A percentile compares a stretch with the other conserved stretches of the same genome.
phyloP scores from a whole-genome alignment of 2,113 vertebrate species.

The Melanotaenia duboulayi region DNA sequence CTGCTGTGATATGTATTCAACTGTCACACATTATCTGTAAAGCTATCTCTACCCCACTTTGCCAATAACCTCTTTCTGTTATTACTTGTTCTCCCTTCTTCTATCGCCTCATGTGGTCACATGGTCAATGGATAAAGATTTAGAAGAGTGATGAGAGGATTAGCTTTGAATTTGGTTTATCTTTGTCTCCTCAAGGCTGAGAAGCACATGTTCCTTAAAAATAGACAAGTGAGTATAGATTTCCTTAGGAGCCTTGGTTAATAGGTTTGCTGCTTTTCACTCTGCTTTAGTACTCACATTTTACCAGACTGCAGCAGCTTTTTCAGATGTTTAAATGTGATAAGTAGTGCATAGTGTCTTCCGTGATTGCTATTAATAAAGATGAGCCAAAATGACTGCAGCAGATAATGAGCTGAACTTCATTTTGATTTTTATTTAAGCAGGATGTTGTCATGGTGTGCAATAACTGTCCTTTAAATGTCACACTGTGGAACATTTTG shows the following conservation, averaged over 20 bases:
- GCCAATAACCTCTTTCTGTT: slow-evolving; percentile 4
- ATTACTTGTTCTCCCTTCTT: not conserved
- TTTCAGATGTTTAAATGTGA: not conserved
- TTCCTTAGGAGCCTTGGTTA: slow-evolving; percentile 27
- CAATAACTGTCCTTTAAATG: slow-evolving; percentile 33
- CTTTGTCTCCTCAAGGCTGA: slow-evolving; percentile 35
- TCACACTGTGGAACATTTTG: slow-evolving; percentile 2
- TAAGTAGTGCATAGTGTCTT: not conserved
- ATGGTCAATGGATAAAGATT: slow-evolving; percentile 50
- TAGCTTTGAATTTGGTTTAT: slow-evolving; percentile 54
- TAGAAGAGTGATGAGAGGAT: slow-evolving; percentile 56
- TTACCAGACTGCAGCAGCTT: not conserved
- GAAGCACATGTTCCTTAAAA: slow-evolving; percentile 22
- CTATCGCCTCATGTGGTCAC: slow-evolving; percentile 25
- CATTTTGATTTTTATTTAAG: not conserved
- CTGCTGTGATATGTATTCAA: not conserved
- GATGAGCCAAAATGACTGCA: not conserved
- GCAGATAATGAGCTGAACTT: slow-evolving; percentile 8
- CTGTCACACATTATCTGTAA: not conserved
- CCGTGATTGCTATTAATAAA: slow-evolving; percentile 1
- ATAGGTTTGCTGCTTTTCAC: slow-evolving; percentile 27
- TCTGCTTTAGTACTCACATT: not conserved
- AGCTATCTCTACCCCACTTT: not conserved
- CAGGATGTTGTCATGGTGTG: not conserved
- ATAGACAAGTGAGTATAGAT: slow-evolving; percentile 33